Conservation (phyloP, 2,797 vertebrate species). For the Avahi laniger region DNA sequence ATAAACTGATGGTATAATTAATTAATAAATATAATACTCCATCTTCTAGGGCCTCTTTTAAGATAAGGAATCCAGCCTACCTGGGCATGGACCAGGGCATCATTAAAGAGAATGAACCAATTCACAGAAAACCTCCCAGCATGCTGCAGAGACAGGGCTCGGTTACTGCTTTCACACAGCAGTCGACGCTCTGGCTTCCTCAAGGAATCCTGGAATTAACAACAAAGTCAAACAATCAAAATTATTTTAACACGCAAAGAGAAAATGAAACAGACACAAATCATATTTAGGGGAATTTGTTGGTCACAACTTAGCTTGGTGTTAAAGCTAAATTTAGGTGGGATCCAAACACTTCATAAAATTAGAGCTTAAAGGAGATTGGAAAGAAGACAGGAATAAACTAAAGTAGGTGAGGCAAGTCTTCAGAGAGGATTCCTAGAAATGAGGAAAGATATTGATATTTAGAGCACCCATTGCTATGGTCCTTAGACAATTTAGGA, state of each 20-base stretch:
- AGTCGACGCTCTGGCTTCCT: slow-evolving; percentile 92
- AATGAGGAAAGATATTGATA: background rate
- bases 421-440: background rate
- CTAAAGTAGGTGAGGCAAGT: background rate
- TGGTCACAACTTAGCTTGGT: background rate
- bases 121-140: slow-evolving; percentile 95
- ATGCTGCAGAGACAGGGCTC: slow-evolving; percentile 92
- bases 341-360: slow-evolving; percentile 9
- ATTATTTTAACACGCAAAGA: background rate
- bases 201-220: slow-evolving; percentile 89
- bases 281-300: background rate
- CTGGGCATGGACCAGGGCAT: slow-evolving; percentile 96
- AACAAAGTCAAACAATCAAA: background rate
- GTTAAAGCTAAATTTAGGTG: background rate
- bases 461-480: background rate
- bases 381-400: slow-evolving; percentile 13
- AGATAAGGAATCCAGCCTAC: slow-evolving; percentile 79
- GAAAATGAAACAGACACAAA: background rate
- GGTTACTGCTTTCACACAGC: slow-evolving; percentile 96
- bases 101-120: slow-evolving; percentile 97
- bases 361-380: background rate
- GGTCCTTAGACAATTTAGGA: background rate
- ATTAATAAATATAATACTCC: background rate
- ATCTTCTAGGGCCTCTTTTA: background rate
- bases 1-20: background rate